phyloP scores from a whole-genome alignment of 2,797 vertebrate genomes.

The Fistularia tabacaria region DNA sequence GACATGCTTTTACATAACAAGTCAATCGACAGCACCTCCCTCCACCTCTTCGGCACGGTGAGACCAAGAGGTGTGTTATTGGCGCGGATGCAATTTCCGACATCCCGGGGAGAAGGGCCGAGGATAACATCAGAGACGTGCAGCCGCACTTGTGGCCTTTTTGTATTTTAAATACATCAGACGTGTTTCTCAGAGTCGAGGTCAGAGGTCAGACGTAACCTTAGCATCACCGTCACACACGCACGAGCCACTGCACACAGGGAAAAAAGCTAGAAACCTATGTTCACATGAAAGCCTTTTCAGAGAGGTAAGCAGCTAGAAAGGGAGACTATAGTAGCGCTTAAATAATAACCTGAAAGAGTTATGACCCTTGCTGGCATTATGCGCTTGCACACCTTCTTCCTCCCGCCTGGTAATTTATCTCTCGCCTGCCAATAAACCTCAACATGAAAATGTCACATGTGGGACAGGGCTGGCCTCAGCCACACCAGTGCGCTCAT shows the following conservation, averaged over 20 bases:
- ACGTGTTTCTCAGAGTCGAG: conserved; percentile 27
- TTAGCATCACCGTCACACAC: too few relatives aligned
- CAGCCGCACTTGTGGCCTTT: conserved; percentile 16
- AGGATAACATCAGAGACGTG: conserved; percentile 46
- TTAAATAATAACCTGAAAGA: conserved; percentile 71
- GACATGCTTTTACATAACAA: conserved; percentile 76
- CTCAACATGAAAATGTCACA: conserved; percentile 72
- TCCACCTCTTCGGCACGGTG: conserved; percentile 37
- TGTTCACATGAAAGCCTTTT: conserved; percentile 40
- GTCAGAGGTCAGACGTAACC: conserved; percentile 57
- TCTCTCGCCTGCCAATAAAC: conserved; percentile 68
- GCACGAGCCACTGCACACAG: conserved; percentile 19
- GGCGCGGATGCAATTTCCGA: conserved; percentile 53
- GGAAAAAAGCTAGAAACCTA: conserved; percentile 18
- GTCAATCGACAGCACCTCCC: conserved; percentile 57
- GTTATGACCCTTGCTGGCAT: conserved; percentile 67
- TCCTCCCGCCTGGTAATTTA: conserved; percentile 63
- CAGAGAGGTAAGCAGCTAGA: conserved; percentile 34
- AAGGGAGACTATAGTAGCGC: conserved; percentile 61
- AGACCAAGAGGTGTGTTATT: conserved; percentile 58
- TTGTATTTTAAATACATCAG: conserved; percentile 45
- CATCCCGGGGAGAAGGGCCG: conserved; percentile 29
- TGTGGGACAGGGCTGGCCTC: conserved; percentile 55
- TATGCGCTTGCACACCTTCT: conserved; percentile 67
- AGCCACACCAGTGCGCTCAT: conserved; percentile 47